Evolutionary conservation across 2,113 vertebrate species (phyloP).

Genomic region (Varanus komodoensis): DNA sequence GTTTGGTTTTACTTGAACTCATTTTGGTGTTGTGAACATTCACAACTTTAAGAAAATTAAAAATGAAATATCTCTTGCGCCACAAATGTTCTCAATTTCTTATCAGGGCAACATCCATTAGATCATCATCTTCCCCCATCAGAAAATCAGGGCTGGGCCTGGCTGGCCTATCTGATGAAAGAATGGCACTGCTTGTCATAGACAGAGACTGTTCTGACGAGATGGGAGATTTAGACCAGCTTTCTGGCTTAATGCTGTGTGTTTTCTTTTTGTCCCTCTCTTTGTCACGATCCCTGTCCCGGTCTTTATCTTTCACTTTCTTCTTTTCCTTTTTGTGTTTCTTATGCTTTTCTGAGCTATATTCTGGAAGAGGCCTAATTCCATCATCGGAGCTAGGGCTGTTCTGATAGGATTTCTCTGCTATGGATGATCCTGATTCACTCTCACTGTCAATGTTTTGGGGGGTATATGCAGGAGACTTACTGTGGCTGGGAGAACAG

Average conservation of each 20-base stretch:
- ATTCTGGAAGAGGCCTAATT: constrained; percentile 85
- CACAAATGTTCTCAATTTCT: constrained; percentile 80
- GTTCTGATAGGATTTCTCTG: constrained; percentile 98
- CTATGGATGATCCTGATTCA: constrained; percentile 95
- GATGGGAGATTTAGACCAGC: constrained; percentile 95
- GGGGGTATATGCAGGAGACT: constrained; percentile 95
- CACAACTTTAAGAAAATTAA: not conserved
- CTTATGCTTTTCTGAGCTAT: constrained; percentile 95
- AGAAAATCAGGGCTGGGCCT: constrained; percentile 92
- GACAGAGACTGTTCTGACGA: constrained; percentile 89
- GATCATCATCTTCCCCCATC: constrained; percentile 95
- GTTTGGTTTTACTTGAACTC: not conserved
- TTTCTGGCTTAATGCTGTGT: constrained; percentile 91
- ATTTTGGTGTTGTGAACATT: not conserved
- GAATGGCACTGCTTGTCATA: constrained; percentile 79
- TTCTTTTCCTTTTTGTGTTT: constrained; percentile 99
- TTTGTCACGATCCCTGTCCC: constrained; percentile 89
- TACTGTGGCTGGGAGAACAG: constrained; percentile 97
- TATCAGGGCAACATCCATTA: constrained; percentile 96
- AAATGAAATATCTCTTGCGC: not conserved
- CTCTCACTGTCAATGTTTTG: constrained; percentile 97
- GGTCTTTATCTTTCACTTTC: constrained; percentile 90
- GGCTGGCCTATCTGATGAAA: constrained; percentile 87
- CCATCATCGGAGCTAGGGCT: constrained; percentile 97
- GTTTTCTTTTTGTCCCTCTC: constrained; percentile 96